Percentiles rank a stretch among this genome's conserved stretches.
These are phyloP conservation scores for Eulithis prunata DNA, from an alignment of 2,888 invertebrate species.

Conservation along the genomic window DNA sequence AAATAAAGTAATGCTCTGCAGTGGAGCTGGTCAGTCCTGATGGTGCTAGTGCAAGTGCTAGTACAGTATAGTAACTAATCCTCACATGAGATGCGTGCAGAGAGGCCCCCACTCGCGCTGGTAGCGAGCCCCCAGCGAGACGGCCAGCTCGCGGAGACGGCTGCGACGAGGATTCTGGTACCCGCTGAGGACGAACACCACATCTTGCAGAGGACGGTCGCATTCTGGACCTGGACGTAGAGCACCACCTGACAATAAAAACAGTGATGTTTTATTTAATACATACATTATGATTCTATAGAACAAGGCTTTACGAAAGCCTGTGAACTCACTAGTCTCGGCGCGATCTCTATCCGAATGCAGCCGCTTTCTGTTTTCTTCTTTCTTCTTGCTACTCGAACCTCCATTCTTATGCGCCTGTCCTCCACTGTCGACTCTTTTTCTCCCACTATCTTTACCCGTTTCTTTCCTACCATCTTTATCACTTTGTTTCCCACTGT, in stretches of 20 bases:
- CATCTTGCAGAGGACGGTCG: conserved; percentile 79
- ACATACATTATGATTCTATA: too few relatives aligned
- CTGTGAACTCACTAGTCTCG: conserved; percentile 3
- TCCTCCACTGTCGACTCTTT: not conserved
- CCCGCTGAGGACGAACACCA: conserved; percentile 93
- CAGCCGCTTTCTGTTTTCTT: not conserved
- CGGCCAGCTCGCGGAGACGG: conserved; percentile 85
- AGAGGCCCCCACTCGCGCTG: conserved; percentile 88
- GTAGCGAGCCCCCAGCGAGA: conserved; percentile 90
- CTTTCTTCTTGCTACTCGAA: not conserved
- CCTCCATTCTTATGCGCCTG: not conserved
- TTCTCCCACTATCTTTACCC: not conserved
- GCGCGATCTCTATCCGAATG: conserved; percentile 19
- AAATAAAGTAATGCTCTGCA: too few relatives aligned
- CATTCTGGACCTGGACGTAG: too few relatives aligned
- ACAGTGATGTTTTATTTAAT: too few relatives aligned
- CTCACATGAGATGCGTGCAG: conserved; percentile 95
- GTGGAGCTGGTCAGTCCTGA: too few relatives aligned
- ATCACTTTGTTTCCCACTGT: too few relatives aligned
- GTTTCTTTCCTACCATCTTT: not conserved
- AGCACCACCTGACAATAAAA: too few relatives aligned
- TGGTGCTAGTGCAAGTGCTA: too few relatives aligned
- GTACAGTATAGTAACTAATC: too few relatives aligned
- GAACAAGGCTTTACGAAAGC: not conserved
- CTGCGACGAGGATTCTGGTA: conserved; percentile 92